These are phyloP conservation scores for Acrobasis consociella DNA, from an alignment of 2,888 invertebrate genomes.

Conservation along the genomic window DNA sequence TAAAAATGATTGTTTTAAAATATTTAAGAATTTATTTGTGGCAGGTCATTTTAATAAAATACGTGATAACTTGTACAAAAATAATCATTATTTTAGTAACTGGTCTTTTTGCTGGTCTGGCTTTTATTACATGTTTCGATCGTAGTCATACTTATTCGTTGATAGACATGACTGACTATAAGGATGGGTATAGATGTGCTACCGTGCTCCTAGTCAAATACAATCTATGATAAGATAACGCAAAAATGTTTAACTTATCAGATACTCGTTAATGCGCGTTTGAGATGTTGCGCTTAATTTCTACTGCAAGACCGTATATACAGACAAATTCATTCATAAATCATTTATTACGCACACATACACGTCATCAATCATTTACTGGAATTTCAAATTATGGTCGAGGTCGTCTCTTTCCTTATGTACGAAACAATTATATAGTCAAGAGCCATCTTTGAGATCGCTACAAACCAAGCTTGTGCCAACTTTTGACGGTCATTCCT, in stretches of 20 bases:
- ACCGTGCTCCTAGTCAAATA: too few relatives aligned
- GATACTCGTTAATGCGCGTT: neutral
- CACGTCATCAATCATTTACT: neutral
- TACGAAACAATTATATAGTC: neutral
- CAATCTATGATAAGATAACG: too few relatives aligned
- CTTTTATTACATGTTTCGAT: too few relatives aligned
- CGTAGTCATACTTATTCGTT: too few relatives aligned
- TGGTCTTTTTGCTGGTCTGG: too few relatives aligned
- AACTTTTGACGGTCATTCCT: neutral
- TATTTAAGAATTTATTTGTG: too few relatives aligned
- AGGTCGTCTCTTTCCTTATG: neutral
- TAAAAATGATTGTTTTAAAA: too few relatives aligned
- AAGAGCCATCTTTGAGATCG: neutral
- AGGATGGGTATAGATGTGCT: too few relatives aligned
- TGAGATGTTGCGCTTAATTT: neutral
- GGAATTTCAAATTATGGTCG: neutral
- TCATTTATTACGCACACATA: neutral
- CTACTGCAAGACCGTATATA: neutral
- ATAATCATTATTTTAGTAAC: too few relatives aligned
- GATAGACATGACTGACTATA: too few relatives aligned
- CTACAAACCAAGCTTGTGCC: neutral
- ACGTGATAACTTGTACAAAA: too few relatives aligned
- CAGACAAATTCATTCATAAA: neutral
- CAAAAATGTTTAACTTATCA: neutral
- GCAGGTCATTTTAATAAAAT: too few relatives aligned